Conservation (phyloP, 2,113 vertebrate genomes). For the Polypterus bichir region DNA sequence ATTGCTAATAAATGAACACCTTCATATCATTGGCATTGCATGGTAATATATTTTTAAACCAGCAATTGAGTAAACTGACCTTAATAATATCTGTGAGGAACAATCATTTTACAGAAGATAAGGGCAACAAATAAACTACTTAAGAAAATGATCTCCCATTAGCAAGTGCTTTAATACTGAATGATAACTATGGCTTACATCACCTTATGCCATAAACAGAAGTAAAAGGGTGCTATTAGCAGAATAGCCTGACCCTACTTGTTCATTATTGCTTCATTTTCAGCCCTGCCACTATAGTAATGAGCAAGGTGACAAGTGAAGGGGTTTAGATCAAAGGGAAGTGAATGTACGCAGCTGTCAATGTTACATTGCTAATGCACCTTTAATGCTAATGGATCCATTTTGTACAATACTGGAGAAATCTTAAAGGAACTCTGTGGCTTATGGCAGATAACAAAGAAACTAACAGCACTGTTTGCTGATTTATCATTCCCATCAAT, state of each 20-base stretch:
- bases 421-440: background rate
- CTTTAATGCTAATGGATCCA: slow-evolving; percentile 38
- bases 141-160: slow-evolving; percentile 45
- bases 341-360: slow-evolving; percentile 11
- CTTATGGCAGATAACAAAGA: background rate
- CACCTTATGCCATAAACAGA: background rate
- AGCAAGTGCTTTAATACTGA: slow-evolving; percentile 18
- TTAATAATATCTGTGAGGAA: too few species aligned
- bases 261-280: slow-evolving; percentile 5
- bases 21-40: too few species aligned
- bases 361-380: slow-evolving; percentile 33
- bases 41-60: too few species aligned
- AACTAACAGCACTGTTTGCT: slow-evolving; percentile 13
- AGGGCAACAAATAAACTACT: slow-evolving; percentile 41
- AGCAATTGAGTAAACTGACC: too few species aligned
- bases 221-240: slow-evolving; percentile 2
- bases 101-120: too few species aligned
- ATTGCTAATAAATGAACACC: too few species aligned
- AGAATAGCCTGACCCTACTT: background rate
- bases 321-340: slow-evolving; percentile 1
- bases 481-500: slow-evolving; percentile 28
- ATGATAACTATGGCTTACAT: background rate
- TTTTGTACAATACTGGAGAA: slow-evolving; percentile 5
- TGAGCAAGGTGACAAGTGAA: slow-evolving; percentile 14
- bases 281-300: background rate